These are phyloP conservation scores for Loripinus fragilis DNA, from an alignment of 2,888 invertebrate genomes.

Conservation along the genomic window DNA sequence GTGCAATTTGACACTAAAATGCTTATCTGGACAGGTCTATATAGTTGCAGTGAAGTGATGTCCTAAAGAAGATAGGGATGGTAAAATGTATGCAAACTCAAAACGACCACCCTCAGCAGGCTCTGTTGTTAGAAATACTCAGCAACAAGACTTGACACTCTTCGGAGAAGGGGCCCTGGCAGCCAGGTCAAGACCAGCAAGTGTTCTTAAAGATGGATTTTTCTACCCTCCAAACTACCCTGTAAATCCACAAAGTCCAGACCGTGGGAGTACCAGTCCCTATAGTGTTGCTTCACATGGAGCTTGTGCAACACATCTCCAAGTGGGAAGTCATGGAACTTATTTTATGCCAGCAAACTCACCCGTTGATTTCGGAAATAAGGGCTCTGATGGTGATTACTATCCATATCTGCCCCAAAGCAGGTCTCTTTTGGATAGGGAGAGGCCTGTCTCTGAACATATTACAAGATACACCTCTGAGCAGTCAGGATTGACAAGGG, in stretches of 20 bases:
- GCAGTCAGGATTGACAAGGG: background rate
- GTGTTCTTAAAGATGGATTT: background rate
- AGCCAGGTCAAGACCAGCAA: background rate
- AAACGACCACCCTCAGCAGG: background rate
- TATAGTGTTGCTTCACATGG: background rate
- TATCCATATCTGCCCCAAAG: too few species aligned
- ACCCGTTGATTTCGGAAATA: background rate
- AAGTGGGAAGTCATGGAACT: background rate
- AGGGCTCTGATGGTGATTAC: background rate
- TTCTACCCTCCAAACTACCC: background rate
- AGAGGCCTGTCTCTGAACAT: background rate
- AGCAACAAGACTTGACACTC: conserved; percentile 25
- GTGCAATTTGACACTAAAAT: too few species aligned
- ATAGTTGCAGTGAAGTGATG: too few species aligned
- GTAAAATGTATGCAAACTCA: background rate
- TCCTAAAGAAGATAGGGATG: too few species aligned
- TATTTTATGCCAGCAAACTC: background rate
- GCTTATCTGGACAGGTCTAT: too few species aligned
- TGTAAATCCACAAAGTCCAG: background rate
- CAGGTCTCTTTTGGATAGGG: too few species aligned
- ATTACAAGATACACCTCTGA: background rate
- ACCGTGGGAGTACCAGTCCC: background rate
- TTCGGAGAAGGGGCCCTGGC: conserved; percentile 29
- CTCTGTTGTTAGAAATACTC: conserved; percentile 3
- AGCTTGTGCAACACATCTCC: background rate